Conservation (phyloP, 2,888 invertebrate genomes). For the Chymomyza procnemis region DNA sequence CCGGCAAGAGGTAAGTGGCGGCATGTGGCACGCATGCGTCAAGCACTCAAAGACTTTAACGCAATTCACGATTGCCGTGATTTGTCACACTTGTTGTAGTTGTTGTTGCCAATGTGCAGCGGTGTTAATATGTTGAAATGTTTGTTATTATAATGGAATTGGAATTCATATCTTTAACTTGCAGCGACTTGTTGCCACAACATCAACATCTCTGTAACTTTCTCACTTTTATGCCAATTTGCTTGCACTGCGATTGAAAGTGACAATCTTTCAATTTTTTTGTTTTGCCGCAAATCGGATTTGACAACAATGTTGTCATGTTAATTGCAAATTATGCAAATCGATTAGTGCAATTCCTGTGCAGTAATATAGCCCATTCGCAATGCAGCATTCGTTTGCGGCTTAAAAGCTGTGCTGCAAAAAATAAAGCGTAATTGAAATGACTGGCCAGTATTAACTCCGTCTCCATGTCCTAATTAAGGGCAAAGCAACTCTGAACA, state of each 20-base stretch:
- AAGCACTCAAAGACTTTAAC: neutral
- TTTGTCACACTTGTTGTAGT: slow-evolving; percentile 53
- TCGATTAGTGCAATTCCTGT: slow-evolving; percentile 17
- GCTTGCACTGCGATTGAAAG: slow-evolving; percentile 34
- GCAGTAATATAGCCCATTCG: slow-evolving; percentile 14
- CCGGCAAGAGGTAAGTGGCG: slow-evolving; percentile 2
- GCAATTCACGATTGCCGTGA: slow-evolving; percentile 20
- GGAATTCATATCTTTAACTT: neutral
- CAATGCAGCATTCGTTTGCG: slow-evolving; percentile 20
- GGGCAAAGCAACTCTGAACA: slow-evolving; percentile 5
- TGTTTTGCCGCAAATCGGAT: slow-evolving; percentile 4
- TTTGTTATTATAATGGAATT: slow-evolving; percentile 38
- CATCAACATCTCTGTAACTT: slow-evolving; percentile 33
- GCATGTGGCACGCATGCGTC: slow-evolving; percentile 37
- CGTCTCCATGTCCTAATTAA: neutral
- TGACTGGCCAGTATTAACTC: slow-evolving; percentile 2
- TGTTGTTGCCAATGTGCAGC: slow-evolving; percentile 50
- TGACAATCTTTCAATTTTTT: slow-evolving; percentile 25
- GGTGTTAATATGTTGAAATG: slow-evolving; percentile 46
- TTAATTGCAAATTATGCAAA: slow-evolving; percentile 53
- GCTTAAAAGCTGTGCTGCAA: neutral
- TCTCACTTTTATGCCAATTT: slow-evolving; percentile 50
- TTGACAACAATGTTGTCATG: slow-evolving; percentile 17
- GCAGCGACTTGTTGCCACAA: slow-evolving; percentile 17
- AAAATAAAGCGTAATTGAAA: slow-evolving; percentile 12